phyloP scores from a whole-genome alignment of 1,140 invertebrate species.

The Stegodyphus mimosarum region DNA sequence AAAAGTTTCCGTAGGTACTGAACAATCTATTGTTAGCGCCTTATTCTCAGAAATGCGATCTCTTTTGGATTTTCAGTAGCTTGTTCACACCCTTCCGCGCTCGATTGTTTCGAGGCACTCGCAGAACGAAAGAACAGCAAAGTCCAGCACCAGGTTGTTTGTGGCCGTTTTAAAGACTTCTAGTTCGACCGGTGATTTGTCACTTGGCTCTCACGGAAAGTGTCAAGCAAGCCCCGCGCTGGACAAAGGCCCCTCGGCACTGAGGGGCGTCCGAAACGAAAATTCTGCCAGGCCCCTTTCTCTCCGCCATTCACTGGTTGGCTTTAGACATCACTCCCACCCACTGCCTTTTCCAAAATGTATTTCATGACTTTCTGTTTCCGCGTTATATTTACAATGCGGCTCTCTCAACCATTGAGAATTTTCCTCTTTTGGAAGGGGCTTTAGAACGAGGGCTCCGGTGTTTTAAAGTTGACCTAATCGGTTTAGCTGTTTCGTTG shows the following conservation, averaged over 20 bases:
- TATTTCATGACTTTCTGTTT: too few relatives aligned
- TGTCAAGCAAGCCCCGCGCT: background rate
- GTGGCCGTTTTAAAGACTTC: background rate
- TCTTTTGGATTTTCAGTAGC: too few relatives aligned
- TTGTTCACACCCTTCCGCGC: too few relatives aligned
- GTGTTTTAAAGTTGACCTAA: conserved; percentile 2
- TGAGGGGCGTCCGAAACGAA: conserved; percentile 20
- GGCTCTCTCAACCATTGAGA: too few relatives aligned
- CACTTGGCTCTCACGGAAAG: conserved; percentile 2
- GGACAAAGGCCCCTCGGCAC: conserved; percentile 7
- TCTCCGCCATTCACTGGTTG: background rate
- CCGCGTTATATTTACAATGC: too few relatives aligned
- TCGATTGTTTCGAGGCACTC: too few relatives aligned
- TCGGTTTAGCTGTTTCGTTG: background rate
- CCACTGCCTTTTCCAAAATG: too few relatives aligned
- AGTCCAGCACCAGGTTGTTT: background rate
- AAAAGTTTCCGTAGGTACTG: too few relatives aligned
- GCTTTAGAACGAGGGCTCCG: background rate
- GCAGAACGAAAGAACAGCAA: background rate
- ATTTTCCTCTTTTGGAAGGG: too few relatives aligned
- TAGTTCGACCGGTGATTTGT: background rate
- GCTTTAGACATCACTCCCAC: too few relatives aligned
- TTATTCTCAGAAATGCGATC: too few relatives aligned
- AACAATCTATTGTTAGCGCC: too few relatives aligned
- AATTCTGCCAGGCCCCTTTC: conserved; percentile 10